Evolutionary conservation across 1,140 invertebrate genomes (phyloP).

Genomic region (Rhopalosiphum padi): DNA sequence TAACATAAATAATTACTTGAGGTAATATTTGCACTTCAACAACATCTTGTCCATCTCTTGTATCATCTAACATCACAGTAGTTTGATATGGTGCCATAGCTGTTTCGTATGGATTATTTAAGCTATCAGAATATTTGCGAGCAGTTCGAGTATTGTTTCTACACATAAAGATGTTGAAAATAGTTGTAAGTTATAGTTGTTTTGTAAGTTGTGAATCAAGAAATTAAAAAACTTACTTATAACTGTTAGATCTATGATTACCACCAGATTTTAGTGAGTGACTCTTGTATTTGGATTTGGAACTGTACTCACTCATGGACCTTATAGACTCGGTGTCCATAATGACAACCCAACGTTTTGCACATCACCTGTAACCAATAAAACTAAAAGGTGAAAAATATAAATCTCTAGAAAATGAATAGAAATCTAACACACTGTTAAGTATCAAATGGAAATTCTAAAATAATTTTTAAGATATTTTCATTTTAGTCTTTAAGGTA

Average conservation of each 20-base stretch:
- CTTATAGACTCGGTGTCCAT: slow-evolving; percentile 55
- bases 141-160: slow-evolving; percentile 14
- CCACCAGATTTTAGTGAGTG: slow-evolving; percentile 18
- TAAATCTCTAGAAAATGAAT: background rate
- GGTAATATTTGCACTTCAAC: slow-evolving; percentile 93
- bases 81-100: slow-evolving; percentile 80
- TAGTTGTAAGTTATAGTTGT: too few relatives aligned
- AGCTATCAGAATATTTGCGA: slow-evolving; percentile 46
- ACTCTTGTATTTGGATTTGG: slow-evolving; percentile 48
- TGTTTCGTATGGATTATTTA: slow-evolving; percentile 45
- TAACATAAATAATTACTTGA: slow-evolving; percentile 62
- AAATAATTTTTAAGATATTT: background rate
- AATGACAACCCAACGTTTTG: background rate
- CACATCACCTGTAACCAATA: background rate
- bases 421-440: background rate
- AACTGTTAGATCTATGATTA: slow-evolving; percentile 34
- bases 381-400: background rate
- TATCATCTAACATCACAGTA: slow-evolving; percentile 77
- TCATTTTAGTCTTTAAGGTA: background rate
- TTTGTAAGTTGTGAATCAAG: background rate
- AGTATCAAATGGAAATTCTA: background rate
- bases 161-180: background rate
- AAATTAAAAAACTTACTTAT: slow-evolving; percentile 19
- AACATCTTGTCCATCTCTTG: slow-evolving; percentile 78
- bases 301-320: slow-evolving; percentile 47